phyloP scores from a whole-genome alignment of 2,797 vertebrate species.

The Parauchenoglanis punctatus region DNA sequence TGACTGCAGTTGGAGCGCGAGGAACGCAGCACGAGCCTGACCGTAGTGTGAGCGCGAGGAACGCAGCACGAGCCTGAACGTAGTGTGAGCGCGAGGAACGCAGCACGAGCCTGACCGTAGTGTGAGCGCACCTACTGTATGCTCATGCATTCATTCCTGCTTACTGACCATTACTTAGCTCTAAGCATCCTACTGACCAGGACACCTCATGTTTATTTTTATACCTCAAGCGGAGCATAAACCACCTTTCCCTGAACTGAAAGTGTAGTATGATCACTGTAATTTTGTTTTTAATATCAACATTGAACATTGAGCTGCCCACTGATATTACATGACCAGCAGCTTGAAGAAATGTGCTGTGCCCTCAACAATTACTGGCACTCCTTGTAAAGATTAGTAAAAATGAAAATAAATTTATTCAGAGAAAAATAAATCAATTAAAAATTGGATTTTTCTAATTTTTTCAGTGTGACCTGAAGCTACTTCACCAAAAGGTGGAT shows the following conservation, averaged over 20 bases:
- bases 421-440: no score
- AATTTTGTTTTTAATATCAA: background rate
- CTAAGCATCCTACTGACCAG: background rate
- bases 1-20: no score
- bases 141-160: background rate
- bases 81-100: background rate
- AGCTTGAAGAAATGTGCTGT: background rate
- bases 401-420: no score
- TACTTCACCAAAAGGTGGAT: no score
- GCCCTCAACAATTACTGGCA: no score
- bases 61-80: no score
- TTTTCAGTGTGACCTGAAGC: no score
- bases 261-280: background rate
- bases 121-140: background rate
- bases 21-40: no score
- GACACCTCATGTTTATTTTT: background rate
- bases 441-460: no score
- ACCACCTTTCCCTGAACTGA: background rate
- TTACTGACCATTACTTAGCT: background rate
- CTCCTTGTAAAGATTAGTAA: no score
- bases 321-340: background rate
- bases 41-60: no score
- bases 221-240: background rate
- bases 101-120: background rate
- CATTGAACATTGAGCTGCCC: background rate